These are phyloP conservation scores for Diogma glabrata DNA, from an alignment of 2,888 invertebrate species.

Conservation along the genomic window DNA sequence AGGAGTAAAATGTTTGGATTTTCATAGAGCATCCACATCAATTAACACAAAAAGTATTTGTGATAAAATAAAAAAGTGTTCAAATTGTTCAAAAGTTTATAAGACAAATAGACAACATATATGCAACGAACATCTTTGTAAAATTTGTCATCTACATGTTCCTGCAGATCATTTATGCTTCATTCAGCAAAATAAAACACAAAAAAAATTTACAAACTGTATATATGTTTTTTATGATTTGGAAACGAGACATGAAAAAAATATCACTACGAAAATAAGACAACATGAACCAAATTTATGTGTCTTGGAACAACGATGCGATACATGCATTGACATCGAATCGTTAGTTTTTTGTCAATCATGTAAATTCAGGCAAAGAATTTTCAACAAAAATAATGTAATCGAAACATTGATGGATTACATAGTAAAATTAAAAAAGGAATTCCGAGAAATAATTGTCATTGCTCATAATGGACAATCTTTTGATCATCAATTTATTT, in stretches of 20 bases:
- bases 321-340: constrained; percentile 5
- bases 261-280: not conserved
- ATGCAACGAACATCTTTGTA: too few species aligned
- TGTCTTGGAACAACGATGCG: constrained; percentile 10
- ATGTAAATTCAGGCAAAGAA: not conserved
- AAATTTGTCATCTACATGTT: too few species aligned
- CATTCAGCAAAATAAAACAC: too few species aligned
- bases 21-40: too few species aligned
- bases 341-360: not conserved
- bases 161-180: too few species aligned
- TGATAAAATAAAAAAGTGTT: too few species aligned
- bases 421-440: not conserved
- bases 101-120: too few species aligned
- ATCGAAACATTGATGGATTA: not conserved
- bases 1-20: too few species aligned
- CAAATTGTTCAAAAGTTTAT: too few species aligned
- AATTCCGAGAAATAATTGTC: not conserved
- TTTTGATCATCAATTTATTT: not conserved
- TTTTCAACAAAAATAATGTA: not conserved
- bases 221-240: not conserved
- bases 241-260: not conserved
- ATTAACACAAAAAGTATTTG: too few species aligned
- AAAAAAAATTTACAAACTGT: too few species aligned
- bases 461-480: not conserved
- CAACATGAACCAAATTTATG: constrained; percentile 10